These are phyloP conservation scores for Tetraodon nigroviridis DNA, from an alignment of 2,113 vertebrate genomes.

Conservation along the genomic window DNA sequence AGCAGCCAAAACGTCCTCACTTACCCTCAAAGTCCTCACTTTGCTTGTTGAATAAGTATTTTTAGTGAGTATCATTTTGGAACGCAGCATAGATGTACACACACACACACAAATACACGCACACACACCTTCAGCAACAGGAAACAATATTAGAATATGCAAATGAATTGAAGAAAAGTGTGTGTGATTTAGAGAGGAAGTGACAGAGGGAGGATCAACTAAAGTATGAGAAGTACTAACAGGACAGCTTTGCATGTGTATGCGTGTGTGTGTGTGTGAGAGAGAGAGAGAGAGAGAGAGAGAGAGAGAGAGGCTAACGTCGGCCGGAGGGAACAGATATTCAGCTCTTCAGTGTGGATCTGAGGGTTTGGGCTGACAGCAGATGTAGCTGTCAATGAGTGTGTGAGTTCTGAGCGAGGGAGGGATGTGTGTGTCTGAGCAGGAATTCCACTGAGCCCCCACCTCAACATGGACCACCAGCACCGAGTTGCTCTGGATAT, in stretches of 20 bases:
- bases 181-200: constrained; percentile 14
- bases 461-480: constrained; percentile 70
- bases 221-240: constrained; percentile 55
- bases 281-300: constrained; percentile 9
- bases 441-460: constrained; percentile 17
- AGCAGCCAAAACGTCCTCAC: no score
- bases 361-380: not conserved
- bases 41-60: no score
- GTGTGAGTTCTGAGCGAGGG: not conserved
- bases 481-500: constrained; percentile 77
- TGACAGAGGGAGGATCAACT: constrained; percentile 28
- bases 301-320: constrained; percentile 10
- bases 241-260: constrained; percentile 46
- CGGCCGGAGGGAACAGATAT: not conserved
- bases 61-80: no score
- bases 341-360: constrained; percentile 1
- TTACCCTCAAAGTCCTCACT: no score
- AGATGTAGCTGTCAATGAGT: constrained; percentile 11
- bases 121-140: constrained; percentile 33
- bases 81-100: not conserved
- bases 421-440: constrained; percentile 32
- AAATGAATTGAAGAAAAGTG: constrained; percentile 38
- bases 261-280: constrained; percentile 7
- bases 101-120: constrained; percentile 25
- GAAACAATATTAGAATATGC: constrained; percentile 57